Evolutionary conservation across 53 echinoderm and acorn worm species (phyloP).

Genomic region (Luidia sarsii): DNA sequence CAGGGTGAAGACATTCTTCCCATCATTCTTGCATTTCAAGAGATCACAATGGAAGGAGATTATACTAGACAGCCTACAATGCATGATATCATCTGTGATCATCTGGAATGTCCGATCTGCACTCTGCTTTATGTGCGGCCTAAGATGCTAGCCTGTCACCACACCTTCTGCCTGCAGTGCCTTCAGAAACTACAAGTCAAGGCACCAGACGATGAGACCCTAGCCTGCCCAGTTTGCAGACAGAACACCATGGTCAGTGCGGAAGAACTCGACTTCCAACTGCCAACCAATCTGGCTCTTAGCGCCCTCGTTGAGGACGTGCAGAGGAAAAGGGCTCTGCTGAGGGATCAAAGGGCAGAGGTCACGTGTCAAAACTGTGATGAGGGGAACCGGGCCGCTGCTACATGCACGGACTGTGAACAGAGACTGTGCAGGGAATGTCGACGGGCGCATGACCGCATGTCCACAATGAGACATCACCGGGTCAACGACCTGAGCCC

Average conservation of each 20-base stretch:
- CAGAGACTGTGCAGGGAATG: background rate
- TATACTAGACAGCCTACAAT: background rate
- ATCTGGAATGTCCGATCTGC: constrained; percentile 22
- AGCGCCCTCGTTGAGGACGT: background rate
- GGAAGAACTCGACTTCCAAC: background rate
- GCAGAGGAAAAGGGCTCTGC: background rate
- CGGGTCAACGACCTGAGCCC: background rate
- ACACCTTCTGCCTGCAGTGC: constrained; percentile 22
- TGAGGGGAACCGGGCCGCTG: constrained; percentile 3
- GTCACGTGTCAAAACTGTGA: constrained; percentile 9
- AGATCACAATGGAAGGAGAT: background rate
- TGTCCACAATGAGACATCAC: constrained; percentile 18
- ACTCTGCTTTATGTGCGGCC: constrained; percentile 15
- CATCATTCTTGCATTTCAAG: background rate
- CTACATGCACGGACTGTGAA: constrained; percentile 7
- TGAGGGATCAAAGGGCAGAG: background rate
- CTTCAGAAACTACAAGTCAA: constrained; percentile 3
- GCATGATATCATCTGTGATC: no score
- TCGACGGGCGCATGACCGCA: constrained; percentile 27
- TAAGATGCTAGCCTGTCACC: constrained; percentile 14
- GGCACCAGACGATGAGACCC: no score
- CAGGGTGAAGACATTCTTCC: no score
- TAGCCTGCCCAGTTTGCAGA: constrained; percentile 21
- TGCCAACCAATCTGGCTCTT: background rate
- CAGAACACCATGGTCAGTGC: constrained; percentile 1